Evolutionary conservation across 2,797 vertebrate species (phyloP), one percentile per base, ranked within the genome.

Genomic region (Eulemur albifrons): DNA sequence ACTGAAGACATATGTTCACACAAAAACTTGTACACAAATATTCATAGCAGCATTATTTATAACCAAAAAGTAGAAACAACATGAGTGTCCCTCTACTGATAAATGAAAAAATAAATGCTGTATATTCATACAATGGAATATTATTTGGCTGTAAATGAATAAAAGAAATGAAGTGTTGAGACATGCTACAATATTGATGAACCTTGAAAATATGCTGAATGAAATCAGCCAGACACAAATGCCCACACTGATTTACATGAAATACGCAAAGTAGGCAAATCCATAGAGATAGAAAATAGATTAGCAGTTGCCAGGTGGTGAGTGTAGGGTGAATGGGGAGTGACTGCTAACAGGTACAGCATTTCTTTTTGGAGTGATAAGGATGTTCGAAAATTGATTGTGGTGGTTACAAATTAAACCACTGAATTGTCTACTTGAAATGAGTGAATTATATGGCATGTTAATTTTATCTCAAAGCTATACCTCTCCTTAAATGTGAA

Each of bases 311-410:
- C 81, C 52, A 30, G 4, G 3, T 14, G 21, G 5, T 85, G 6
- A 75, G 67, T 27, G 17, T 45, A 38, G 48, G 4, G 30, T 75
- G n/a, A 69, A 70, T 48, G 45, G 69, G 48, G 38, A 95, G 40
- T 52, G 73, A 59, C 69, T 77, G 18, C 45, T 76, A 27, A 43
- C 57, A 76, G 35, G 13, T 54, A 69, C 20, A 87, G 32, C 23
- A 2, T 93, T 88, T 80, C 40, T 77, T 94, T 75, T 69, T 73
- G 86, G 30, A 77, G 10, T 80, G 52, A 52, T 59, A 27, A 82
- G 85, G 91, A 48, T 87, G 8, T 82, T 89, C 57, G 82, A 79
- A 93, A 88, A 85, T 94, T 72, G 21, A 63, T 75, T 77, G 27
- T 87, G 30, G 13, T 63, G 4, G 25, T 90, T 8, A 7, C 48